Base-by-base conservation (phyloP, 1,140 invertebrate species). In the Aphaenogaster rudis region DNA sequence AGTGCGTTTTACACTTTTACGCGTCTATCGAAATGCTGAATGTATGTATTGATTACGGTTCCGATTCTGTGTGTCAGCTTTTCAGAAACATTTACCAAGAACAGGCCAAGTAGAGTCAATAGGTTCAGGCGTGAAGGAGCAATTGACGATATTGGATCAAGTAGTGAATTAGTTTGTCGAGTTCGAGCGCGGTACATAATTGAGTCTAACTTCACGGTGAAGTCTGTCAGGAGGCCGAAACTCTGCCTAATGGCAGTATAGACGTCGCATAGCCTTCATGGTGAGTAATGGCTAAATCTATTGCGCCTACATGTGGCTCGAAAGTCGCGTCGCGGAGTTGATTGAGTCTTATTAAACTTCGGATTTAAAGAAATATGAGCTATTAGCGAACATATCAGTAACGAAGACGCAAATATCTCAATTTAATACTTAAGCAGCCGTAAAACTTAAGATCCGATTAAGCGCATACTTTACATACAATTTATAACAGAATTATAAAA, bases 131-230 rank as follows among this genome's bases (percentile, higher is more conserved):
- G 54, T 76, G 48, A 78, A 77, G 77, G 71, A 79, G 77, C 88
- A 88, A 81, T 79, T 57, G 61, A 87, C 57, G 66, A 76, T 90
- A 80, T 90, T 88, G 86, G 76, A 89, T 90, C 82, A 90, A 87
- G 69, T 71, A 81, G 33, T 79, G 71, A 79, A 88, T 88, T 88
- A 88, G 87, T 88, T 88, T 79, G 71, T 87, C 59, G 88, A 90
- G 79, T 90, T 90, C 21, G 89, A 64, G 66, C 77, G 36, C 66
- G 63, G 11, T 11, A 64, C 78, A 74, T 89, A 90, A 90, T 89
- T 87, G 78, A 84, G 48, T 82, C 71, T 33, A 59, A 78, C 78
- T 67, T 82, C 9, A 21, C 39, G n/a, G 9, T 39, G 64, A 85
- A 88, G 87, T 57, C 45, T 86, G 45, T 88, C 88, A 67, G 71